A percentile compares a stretch with the other conserved stretches of the same genome.
phyloP scores from a whole-genome alignment of 2,113 vertebrate genomes.

The Antennarius striatus region DNA sequence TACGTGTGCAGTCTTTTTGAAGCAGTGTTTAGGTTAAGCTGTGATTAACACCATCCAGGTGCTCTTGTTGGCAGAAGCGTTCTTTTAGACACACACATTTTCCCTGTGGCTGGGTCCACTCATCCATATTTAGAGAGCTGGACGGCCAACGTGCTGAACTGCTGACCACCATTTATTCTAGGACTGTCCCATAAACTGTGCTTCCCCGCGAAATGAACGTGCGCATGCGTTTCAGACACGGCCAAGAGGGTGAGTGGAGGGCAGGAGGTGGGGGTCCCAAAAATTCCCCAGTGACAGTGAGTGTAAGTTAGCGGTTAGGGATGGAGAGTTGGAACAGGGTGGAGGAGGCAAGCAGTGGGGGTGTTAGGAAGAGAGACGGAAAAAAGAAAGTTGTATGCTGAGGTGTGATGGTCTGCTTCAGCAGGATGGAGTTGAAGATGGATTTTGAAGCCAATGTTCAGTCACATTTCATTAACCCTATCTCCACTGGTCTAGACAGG shows the following conservation, averaged over 20 bases:
- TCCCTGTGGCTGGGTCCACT: slow-evolving; percentile 75
- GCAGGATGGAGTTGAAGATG: slow-evolving; percentile 54
- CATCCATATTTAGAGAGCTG: slow-evolving; percentile 78
- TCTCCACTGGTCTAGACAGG: slow-evolving; percentile 83
- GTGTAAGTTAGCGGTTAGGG: slow-evolving; percentile 53
- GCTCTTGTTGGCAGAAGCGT: slow-evolving; percentile 82
- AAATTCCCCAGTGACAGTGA: slow-evolving; percentile 65
- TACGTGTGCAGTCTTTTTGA: slow-evolving; percentile 76
- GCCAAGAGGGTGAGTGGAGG: slow-evolving; percentile 5
- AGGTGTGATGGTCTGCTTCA: slow-evolving; percentile 51
- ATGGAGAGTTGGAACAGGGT: slow-evolving; percentile 24
- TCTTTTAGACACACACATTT: slow-evolving; percentile 78
- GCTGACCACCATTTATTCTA: slow-evolving; percentile 84
- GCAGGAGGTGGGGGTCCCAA: slow-evolving; percentile 30
- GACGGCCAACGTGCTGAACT: slow-evolving; percentile 78
- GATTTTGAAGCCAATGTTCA: slow-evolving; percentile 61
- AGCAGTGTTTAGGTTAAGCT: slow-evolving; percentile 86
- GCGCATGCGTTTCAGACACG: slow-evolving; percentile 45
- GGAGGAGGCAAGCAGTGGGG: slow-evolving; percentile 26
- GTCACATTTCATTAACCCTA: slow-evolving; percentile 74
- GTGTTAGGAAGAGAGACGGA: slow-evolving; percentile 15
- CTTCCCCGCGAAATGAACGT: slow-evolving; percentile 45
- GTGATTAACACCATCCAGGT: slow-evolving; percentile 98
- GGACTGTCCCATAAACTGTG: slow-evolving; percentile 75
- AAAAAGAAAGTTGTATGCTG: slow-evolving; percentile 44